A percentile compares a stretch with the other conserved stretches of the same genome.
Conservation (phyloP, 1,140 invertebrate genomes). For the Limonius californicus region DNA sequence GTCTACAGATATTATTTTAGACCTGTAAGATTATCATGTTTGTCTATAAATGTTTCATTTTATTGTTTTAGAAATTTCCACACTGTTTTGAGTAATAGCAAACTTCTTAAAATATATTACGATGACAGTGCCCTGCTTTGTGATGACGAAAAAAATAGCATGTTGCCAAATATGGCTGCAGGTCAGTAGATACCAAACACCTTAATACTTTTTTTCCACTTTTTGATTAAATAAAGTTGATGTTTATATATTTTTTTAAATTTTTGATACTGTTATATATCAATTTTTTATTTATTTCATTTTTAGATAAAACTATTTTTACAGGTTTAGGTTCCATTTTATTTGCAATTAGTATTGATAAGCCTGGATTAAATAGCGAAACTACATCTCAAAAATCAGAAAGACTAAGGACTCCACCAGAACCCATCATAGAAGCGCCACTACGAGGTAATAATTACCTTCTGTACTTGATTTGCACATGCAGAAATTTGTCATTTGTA, state of each 20-base stretch:
- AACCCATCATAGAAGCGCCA: constrained; percentile 51
- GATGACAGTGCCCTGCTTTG: constrained; percentile 79
- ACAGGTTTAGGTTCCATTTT: constrained; percentile 78
- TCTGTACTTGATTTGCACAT: not conserved
- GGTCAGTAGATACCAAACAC: too few relatives aligned
- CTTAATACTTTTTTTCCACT: too few relatives aligned
- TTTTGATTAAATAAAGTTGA: too few relatives aligned
- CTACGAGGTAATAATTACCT: constrained; percentile 34
- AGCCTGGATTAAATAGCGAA: constrained; percentile 67
- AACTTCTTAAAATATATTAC: constrained; percentile 69
- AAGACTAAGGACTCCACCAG: constrained; percentile 36
- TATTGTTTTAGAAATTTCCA: constrained; percentile 59
- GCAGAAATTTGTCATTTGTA: too few relatives aligned
- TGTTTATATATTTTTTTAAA: too few relatives aligned
- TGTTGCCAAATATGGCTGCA: constrained; percentile 77
- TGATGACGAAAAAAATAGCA: constrained; percentile 68
- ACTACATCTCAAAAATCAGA: constrained; percentile 29
- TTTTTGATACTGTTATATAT: too few relatives aligned
- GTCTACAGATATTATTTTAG: too few relatives aligned
- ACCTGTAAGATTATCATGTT: too few relatives aligned
- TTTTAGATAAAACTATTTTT: constrained; percentile 37
- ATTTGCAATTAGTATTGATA: constrained; percentile 88
- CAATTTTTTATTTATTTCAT: too few relatives aligned
- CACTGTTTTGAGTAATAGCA: constrained; percentile 64
- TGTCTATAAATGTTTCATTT: too few relatives aligned